Evolutionary conservation across 2,888 invertebrate genomes (phyloP).

Genomic region (Tillus elongatus): DNA sequence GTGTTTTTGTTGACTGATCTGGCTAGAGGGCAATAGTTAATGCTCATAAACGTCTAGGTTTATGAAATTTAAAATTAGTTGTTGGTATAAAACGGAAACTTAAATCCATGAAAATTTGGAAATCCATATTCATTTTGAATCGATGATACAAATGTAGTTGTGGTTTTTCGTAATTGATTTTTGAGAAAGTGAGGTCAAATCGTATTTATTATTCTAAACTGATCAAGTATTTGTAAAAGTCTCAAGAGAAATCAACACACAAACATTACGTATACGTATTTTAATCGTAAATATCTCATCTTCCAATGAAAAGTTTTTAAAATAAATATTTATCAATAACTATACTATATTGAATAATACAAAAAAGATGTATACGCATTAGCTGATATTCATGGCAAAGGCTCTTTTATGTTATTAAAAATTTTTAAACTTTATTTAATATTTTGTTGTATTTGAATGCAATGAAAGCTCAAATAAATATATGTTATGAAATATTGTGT

Average conservation of each 20-base stretch:
- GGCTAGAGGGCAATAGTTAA: no score
- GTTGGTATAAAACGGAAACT: constrained; percentile 27
- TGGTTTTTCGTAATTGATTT: no score
- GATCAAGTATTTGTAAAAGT: constrained; percentile 18
- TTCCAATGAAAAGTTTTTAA: constrained; percentile 47
- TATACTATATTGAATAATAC: constrained; percentile 54
- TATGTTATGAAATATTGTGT: constrained; percentile 68
- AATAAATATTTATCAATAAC: constrained; percentile 45
- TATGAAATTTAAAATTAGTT: constrained; percentile 31
- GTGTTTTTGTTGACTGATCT: no score
- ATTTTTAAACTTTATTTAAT: constrained; percentile 64
- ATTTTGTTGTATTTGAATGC: constrained; percentile 80
- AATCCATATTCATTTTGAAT: no score
- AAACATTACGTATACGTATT: constrained; percentile 71
- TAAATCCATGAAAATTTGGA: constrained; percentile 27
- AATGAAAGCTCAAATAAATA: constrained; percentile 82
- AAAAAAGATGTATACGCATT: constrained; percentile 69
- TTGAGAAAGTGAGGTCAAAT: no score
- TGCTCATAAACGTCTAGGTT: no score
- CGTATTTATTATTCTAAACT: no score
- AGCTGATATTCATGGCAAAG: constrained; percentile 51
- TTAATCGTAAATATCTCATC: constrained; percentile 52
- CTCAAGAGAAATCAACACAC: constrained; percentile 36
- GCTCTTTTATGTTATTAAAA: constrained; percentile 69
- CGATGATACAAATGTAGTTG: no score